Evolutionary conservation across 2,113 vertebrate species (phyloP), one percentile per base, ranked within the genome.

Genomic region (Calidris pygmaea): DNA sequence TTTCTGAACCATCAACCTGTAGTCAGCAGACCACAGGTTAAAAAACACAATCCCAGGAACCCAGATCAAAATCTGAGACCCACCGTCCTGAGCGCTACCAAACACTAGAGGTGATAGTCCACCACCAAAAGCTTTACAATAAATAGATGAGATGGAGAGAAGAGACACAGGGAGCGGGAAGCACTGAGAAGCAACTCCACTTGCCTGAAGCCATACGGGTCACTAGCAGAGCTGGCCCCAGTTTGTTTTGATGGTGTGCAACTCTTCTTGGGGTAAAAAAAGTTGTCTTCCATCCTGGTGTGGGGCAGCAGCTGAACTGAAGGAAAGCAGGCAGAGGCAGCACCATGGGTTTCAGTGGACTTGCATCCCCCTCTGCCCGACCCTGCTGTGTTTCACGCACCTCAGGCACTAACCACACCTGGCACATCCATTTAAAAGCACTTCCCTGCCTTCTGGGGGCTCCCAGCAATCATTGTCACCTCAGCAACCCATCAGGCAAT

Each of bases 291-390:
- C 19, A 23, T 24, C 35, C 65, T 35, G 34, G 16, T 67, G 59
- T 32, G 12, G 5, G 8, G 15, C 39, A 53, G 73, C 39, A 60
- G 45, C 27, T 48, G 77, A 87, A 48, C 35, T 48, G 65, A 58
- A 83, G 21, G 34, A 29, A 66, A 71, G 22, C 1, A 0, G 29
- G 35, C 48, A 68, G 48, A 65, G 23, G 48, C 48, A 72, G n/a
- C 19, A 27, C 26, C 2, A 0, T 0, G 1, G 21, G 10, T 45
- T 62, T 60, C 19, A 30, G 34, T 6, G 26, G 16, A 27, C 23
- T 37, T 71, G 10, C 34, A 22, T 26, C 35, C 52, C 17, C 3
- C 35, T 39, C 50, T 74, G 19, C 24, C 62, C 2, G 1, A 14
- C 9, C 8, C 20, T 50, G 47, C 26, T 1, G 2, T 27, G 14